Conservation (phyloP, 2,888 invertebrate genomes). For the Callyntrura sp. region DNA sequence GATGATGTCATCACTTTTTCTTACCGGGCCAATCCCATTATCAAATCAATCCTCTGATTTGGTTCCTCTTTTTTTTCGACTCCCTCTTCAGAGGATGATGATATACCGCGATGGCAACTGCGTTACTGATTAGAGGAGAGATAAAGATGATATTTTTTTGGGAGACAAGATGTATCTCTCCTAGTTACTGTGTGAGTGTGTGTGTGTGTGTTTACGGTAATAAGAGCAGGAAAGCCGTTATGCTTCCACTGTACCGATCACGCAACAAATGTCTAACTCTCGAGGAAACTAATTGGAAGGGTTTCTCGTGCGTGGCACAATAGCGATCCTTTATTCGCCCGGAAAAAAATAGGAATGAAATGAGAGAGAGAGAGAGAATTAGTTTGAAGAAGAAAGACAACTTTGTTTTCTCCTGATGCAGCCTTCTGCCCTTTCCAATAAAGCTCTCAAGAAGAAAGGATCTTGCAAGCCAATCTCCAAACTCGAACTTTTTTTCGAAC, state of each 20-base stretch:
- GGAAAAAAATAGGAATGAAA: background rate
- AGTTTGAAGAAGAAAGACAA: background rate
- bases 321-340: background rate
- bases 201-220: background rate
- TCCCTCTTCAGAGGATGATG: background rate
- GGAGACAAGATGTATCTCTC: background rate
- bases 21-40: background rate
- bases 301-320: slow-evolving; percentile 48
- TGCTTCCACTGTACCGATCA: slow-evolving; percentile 10
- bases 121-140: too few species aligned
- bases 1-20: slow-evolving; percentile 12
- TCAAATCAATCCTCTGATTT: slow-evolving; percentile 4
- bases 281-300: slow-evolving; percentile 64
- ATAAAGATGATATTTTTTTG: background rate
- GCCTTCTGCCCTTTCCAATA: slow-evolving; percentile 3
- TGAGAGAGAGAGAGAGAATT: background rate
- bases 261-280: slow-evolving; percentile 29
- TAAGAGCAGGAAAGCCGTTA: background rate
- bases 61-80: background rate
- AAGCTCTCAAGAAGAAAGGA: background rate
- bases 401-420: background rate
- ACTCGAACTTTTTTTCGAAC: too few species aligned
- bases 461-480: too few species aligned
- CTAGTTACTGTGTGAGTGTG: background rate
- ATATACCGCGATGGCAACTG: background rate